Percentiles rank a stretch among this genome's conserved stretches.
Evolutionary conservation across 2,113 vertebrate genomes (phyloP).

Genomic region (Paramormyrops kingsleyae): DNA sequence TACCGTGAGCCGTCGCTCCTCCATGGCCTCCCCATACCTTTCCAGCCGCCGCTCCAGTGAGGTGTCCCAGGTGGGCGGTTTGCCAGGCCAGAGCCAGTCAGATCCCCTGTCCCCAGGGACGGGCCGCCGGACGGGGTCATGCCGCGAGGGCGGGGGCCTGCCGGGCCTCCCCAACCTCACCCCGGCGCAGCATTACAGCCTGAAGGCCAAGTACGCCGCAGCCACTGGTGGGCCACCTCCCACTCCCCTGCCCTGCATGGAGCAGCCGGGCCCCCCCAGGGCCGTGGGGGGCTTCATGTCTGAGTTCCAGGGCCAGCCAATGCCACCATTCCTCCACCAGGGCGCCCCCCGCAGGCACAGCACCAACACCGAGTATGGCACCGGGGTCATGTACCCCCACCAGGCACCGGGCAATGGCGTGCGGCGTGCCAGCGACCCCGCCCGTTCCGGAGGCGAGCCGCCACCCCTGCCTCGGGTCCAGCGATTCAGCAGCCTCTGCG

Average conservation of each 20-base stretch:
- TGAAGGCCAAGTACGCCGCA: slow-evolving; percentile 84
- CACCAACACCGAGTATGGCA: slow-evolving; percentile 68
- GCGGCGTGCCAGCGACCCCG: slow-evolving; percentile 84
- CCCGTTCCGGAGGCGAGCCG: slow-evolving; percentile 55
- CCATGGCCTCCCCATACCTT: slow-evolving; percentile 75
- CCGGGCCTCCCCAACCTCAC: slow-evolving; percentile 74
- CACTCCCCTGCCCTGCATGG: slow-evolving; percentile 70
- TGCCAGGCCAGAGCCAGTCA: slow-evolving; percentile 44
- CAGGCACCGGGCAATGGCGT: slow-evolving; percentile 57
- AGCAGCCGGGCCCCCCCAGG: slow-evolving; percentile 47
- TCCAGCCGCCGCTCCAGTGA: slow-evolving; percentile 70
- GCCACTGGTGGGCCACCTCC: slow-evolving; percentile 82
- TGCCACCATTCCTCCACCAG: slow-evolving; percentile 58
- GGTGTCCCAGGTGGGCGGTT: slow-evolving; percentile 53
- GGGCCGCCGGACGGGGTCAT: slow-evolving; percentile 53
- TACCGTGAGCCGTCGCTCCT: slow-evolving; percentile 86
- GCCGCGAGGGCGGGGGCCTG: slow-evolving; percentile 49
- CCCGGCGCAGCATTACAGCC: slow-evolving; percentile 80
- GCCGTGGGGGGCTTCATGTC: slow-evolving; percentile 49
- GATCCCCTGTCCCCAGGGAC: slow-evolving; percentile 64
- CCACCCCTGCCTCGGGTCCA: slow-evolving; percentile 67
- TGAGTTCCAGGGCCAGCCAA: slow-evolving; percentile 54
- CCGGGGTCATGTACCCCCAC: slow-evolving; percentile 60
- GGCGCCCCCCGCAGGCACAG: slow-evolving; percentile 63
- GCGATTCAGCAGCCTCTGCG: slow-evolving; percentile 79